Evolutionary conservation across 2,797 vertebrate genomes (phyloP).

Genomic region (Cossypha dichroa): DNA sequence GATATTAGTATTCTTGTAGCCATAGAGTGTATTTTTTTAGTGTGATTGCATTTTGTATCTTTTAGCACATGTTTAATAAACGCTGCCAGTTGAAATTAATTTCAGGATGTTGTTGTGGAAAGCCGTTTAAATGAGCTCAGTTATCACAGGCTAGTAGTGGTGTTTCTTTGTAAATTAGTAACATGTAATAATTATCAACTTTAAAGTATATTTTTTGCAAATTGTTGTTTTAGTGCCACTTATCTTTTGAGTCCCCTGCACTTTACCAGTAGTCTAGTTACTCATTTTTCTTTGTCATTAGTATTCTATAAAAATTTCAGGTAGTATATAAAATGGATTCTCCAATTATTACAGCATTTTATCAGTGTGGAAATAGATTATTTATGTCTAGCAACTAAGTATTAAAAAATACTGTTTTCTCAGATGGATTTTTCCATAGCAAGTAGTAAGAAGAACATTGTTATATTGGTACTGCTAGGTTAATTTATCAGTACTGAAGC

Average conservation of each 20-base stretch:
- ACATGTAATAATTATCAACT: not conserved
- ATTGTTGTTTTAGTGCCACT: not conserved
- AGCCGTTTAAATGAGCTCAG: not conserved
- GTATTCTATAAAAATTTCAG: not conserved
- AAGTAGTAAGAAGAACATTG: not conserved
- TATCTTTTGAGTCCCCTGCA: not conserved
- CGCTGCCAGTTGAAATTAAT: not conserved
- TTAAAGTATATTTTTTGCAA: not conserved
- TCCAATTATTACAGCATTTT: not conserved
- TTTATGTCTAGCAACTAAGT: not conserved
- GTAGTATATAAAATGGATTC: not conserved
- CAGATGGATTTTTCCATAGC: not conserved
- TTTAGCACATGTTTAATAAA: not conserved
- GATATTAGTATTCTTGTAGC: constrained; percentile 69
- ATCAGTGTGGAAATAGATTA: not conserved
- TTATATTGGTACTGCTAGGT: not conserved
- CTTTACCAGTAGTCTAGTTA: not conserved
- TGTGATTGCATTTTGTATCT: not conserved
- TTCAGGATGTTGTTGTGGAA: not conserved
- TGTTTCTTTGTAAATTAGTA: not conserved
- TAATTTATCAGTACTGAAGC: not conserved
- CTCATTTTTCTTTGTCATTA: not conserved
- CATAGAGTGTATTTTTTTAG: constrained; percentile 43
- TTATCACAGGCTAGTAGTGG: not conserved
- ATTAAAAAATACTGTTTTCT: not conserved